Conservation (phyloP, 2,797 vertebrate genomes). For the Fistularia tabacaria region DNA sequence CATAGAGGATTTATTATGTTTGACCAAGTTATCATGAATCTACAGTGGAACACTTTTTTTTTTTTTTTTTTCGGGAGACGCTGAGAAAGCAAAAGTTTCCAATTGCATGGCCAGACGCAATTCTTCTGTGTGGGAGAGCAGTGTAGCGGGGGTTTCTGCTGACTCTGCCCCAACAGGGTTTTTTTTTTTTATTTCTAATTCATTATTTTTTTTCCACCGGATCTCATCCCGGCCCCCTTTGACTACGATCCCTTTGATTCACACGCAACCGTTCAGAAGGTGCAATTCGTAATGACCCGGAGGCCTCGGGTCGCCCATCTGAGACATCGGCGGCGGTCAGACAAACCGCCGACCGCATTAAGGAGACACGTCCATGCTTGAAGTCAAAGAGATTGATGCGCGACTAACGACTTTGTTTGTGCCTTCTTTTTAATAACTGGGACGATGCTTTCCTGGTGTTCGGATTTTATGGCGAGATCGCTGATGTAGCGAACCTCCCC, state of each 20-base stretch:
- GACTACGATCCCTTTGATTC: not conserved
- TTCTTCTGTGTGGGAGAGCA: conserved; percentile 53
- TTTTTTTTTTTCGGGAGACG: conserved; percentile 30
- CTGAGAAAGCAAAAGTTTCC: conserved; percentile 62
- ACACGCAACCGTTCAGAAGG: not conserved
- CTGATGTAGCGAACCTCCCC: too few species aligned
- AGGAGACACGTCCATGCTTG: conserved; percentile 5
- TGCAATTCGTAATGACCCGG: conserved; percentile 30
- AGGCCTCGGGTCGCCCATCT: conserved; percentile 10
- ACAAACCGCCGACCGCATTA: conserved; percentile 1
- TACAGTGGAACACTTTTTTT: conserved; percentile 29
- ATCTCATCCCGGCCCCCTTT: not conserved
- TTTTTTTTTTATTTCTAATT: too few species aligned
- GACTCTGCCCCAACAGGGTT: conserved; percentile 48
- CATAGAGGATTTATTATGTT: conserved; percentile 15
- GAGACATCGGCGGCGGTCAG: conserved; percentile 17
- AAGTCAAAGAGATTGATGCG: not conserved
- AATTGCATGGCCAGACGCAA: conserved; percentile 43
- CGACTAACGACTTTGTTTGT: too few species aligned
- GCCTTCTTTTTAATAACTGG: too few species aligned
- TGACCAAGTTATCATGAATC: conserved; percentile 29
- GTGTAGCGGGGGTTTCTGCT: conserved; percentile 49
- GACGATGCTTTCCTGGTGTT: too few species aligned
- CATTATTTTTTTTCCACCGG: not conserved
- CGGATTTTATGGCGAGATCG: too few species aligned